Evolutionary conservation across 2,797 vertebrate genomes (phyloP), one percentile per base, ranked within the genome.

Genomic region (Crypturellus tataupa): DNA sequence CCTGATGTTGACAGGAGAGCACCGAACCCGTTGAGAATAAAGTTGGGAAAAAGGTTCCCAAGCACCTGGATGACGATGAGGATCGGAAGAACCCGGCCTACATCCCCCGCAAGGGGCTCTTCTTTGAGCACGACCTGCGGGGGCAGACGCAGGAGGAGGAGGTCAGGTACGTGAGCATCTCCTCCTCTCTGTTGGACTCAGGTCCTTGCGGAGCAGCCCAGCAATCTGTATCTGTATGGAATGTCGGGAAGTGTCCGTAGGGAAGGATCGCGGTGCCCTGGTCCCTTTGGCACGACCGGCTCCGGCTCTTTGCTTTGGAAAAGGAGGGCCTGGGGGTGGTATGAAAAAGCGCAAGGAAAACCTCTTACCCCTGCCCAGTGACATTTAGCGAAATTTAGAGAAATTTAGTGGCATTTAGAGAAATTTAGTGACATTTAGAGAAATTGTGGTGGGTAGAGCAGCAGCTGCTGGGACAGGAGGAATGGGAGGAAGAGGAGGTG

Each of bases 51-150:
- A 99, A 99, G 87, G 97, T 97, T 1, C 98, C 98, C 23, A 99
- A 99, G 96, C 98, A 99, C 97, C 96, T 99, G 85, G 99, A 99
- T 0, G 99, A 99, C 1, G 99, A 99, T 4, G 99, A 99, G 95
- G 99, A 99, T 94, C 84, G 99, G 18, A 99, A 99, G 97, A 99
- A 99, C 96, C 99, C 99, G 0, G 99, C 99, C 0, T 99, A 99
- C 96, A 99, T 99, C 95, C 99, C 99, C 0, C 98, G 99, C 73
- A 99, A 99, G 95, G 99, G 99, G 39, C 98, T 99, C 77, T 99
- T 99, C 98, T 99, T 99, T 20, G 99, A 99, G 94, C 99, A 99
- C 4, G 99, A 99, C 37, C 99, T 99, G 53, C 97, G 99, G 70
- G 99, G 99, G 14, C 99, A 99, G 85, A 95, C 99, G 1, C 99